phyloP scores from a whole-genome alignment of 1,140 invertebrate genomes.

The Pogonus chalceus region DNA sequence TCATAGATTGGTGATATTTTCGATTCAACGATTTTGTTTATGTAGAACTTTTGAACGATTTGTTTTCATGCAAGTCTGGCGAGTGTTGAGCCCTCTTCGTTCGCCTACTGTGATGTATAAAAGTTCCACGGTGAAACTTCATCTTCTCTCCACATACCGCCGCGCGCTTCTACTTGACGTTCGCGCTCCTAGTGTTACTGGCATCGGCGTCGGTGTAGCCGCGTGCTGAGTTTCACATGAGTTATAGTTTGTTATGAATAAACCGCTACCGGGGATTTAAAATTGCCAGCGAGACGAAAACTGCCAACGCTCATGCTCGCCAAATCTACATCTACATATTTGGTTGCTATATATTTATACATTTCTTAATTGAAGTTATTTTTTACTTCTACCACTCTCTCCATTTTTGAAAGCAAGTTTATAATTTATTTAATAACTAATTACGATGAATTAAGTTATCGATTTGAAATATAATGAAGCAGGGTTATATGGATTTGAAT shows the following conservation, averaged over 20 bases:
- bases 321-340: too few relatives aligned
- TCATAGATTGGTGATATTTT: not conserved
- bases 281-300: not conserved
- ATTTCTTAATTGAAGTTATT: too few relatives aligned
- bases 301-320: not conserved
- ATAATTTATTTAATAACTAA: too few relatives aligned
- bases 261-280: slow-evolving; percentile 4
- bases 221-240: slow-evolving; percentile 2
- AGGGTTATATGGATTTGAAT: too few relatives aligned
- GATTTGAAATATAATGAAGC: too few relatives aligned
- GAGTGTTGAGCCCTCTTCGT: not conserved
- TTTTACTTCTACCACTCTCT: too few relatives aligned
- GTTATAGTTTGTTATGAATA: slow-evolving; percentile 7
- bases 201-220: not conserved
- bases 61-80: not conserved
- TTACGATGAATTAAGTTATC: too few relatives aligned
- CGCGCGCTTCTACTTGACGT: not conserved
- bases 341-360: too few relatives aligned
- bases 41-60: slow-evolving; percentile 2
- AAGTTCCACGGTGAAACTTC: not conserved
- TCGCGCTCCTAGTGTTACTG: not conserved
- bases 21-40: slow-evolving; percentile 5
- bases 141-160: not conserved
- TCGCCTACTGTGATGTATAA: not conserved
- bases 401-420: too few relatives aligned